Conservation (phyloP, 2,113 vertebrate genomes). For the Oenanthe melanoleuca region DNA sequence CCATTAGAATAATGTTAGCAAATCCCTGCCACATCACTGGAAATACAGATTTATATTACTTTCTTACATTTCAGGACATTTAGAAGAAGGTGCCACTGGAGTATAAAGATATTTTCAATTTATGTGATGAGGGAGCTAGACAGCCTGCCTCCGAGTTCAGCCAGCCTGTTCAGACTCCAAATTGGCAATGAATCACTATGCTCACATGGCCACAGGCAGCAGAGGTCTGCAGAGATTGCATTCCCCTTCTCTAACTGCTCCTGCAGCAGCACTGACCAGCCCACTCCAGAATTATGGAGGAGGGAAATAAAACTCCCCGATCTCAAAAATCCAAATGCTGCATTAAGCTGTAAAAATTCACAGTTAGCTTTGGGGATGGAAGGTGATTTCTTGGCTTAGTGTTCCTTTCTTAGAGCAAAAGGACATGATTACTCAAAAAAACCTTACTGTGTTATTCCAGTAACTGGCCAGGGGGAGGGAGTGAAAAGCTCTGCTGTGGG, state of each 20-base stretch:
- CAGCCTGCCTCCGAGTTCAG: slow-evolving; percentile 50
- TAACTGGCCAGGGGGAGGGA: neutral
- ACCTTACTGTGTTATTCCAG: neutral
- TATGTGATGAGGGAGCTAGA: slow-evolving; percentile 52
- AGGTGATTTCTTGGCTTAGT: slow-evolving; percentile 20
- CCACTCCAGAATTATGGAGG: neutral
- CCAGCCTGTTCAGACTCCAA: slow-evolving; percentile 54
- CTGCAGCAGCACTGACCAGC: slow-evolving; percentile 2
- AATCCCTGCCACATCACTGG: neutral
- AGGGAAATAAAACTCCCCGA: slow-evolving; percentile 21
- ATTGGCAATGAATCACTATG: slow-evolving; percentile 26
- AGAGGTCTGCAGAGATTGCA: slow-evolving; percentile 47
- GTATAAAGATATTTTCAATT: slow-evolving; percentile 43
- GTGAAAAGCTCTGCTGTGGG: neutral
- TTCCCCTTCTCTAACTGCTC: neutral
- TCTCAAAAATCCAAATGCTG: slow-evolving; percentile 25
- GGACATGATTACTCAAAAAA: neutral
- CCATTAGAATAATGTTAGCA: neutral
- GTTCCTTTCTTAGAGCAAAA: slow-evolving; percentile 34
- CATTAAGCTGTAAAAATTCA: slow-evolving; percentile 19
- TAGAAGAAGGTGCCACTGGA: slow-evolving; percentile 1
- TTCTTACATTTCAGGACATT: slow-evolving; percentile 35
- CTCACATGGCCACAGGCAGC: neutral
- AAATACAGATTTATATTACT: slow-evolving; percentile 31
- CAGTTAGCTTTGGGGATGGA: slow-evolving; percentile 3